Evolutionary conservation across 2,797 vertebrate species (phyloP).

Genomic region (Oophaga sylvatica): DNA sequence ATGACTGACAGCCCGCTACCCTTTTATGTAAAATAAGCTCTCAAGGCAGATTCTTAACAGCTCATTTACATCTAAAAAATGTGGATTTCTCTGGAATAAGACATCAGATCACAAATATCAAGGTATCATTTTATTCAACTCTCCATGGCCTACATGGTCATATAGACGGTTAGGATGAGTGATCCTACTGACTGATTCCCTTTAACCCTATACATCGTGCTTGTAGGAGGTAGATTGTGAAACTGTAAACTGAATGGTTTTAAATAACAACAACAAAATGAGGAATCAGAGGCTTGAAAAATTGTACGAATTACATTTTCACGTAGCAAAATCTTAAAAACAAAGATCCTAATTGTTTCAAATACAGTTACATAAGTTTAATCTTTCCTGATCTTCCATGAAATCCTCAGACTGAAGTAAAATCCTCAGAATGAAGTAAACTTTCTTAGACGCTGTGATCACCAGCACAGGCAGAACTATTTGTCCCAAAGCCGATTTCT

Average conservation of each 20-base stretch:
- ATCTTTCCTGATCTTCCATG: constrained; percentile 66
- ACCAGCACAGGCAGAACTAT: constrained; percentile 4
- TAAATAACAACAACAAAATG: background rate
- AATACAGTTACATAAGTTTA: constrained; percentile 61
- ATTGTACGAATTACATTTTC: constrained; percentile 17
- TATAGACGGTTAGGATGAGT: too few relatives aligned
- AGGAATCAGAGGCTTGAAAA: background rate
- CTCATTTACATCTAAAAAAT: too few relatives aligned
- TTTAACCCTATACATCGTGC: too few relatives aligned
- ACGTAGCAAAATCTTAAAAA: constrained; percentile 17
- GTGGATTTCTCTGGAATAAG: too few relatives aligned
- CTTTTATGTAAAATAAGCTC: too few relatives aligned
- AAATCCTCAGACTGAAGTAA: constrained; percentile 59
- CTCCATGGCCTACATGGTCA: too few relatives aligned
- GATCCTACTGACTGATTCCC: too few relatives aligned
- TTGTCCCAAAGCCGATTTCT: constrained; percentile 33
- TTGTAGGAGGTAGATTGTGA: background rate
- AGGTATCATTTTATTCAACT: too few relatives aligned
- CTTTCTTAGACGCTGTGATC: constrained; percentile 14
- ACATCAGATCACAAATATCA: too few relatives aligned
- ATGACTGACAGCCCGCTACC: too few relatives aligned
- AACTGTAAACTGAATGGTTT: background rate
- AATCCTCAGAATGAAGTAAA: constrained; percentile 64
- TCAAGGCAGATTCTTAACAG: too few relatives aligned
- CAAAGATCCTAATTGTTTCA: constrained; percentile 60